These are phyloP conservation scores for Alces alces DNA, from an alignment of 2,113 vertebrate species.

Conservation along the genomic window DNA sequence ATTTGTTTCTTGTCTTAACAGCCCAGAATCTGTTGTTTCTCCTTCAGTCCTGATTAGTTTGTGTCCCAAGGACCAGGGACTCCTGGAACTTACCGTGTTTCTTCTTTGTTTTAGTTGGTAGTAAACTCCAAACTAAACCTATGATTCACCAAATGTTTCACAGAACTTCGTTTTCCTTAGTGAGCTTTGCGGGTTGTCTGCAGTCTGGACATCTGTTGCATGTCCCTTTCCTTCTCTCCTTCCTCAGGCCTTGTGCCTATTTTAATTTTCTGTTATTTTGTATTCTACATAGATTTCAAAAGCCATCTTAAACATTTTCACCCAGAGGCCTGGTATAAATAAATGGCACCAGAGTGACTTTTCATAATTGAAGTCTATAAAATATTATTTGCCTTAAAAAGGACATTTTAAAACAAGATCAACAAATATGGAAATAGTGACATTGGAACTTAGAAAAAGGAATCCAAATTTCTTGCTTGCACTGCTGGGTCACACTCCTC, in stretches of 20 bases:
- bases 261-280: neutral
- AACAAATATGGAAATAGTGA: neutral
- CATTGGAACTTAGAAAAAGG: neutral
- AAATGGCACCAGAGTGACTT: neutral
- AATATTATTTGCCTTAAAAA: neutral
- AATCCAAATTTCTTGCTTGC: neutral
- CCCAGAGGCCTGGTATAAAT: neutral
- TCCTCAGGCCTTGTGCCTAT: neutral
- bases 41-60: neutral
- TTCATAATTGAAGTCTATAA: neutral
- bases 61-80: fast-evolving
- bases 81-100: neutral
- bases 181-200: neutral
- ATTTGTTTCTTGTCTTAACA: neutral
- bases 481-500: neutral
- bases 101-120: neutral
- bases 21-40: neutral
- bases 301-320: neutral
- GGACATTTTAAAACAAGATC: neutral
- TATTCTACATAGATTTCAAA: neutral
- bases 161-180: neutral
- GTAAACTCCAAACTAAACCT: neutral
- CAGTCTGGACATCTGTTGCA: neutral
- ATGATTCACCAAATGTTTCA: neutral
- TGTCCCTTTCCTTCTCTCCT: neutral